Evolutionary conservation across 30 jellyfish, hydroid and myxozoan genomes (phyloP).

Genomic region (Morbakka virulenta): DNA sequence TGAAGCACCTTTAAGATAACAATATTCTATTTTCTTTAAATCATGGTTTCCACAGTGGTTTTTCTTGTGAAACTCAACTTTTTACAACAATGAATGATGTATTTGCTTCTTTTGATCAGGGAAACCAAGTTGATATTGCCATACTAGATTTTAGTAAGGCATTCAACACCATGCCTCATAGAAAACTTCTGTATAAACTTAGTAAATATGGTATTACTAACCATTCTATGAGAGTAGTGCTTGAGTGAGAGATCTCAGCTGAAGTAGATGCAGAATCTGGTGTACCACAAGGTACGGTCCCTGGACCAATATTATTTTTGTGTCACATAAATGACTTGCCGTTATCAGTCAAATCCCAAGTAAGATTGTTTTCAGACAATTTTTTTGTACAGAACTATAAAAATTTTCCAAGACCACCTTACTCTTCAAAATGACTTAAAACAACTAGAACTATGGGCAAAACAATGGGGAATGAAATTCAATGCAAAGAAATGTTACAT

Average conservation of each 20-base stretch:
- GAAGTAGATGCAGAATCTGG: conserved; percentile 41
- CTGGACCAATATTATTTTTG: conserved; percentile 38
- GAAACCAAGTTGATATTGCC: conserved; percentile 22
- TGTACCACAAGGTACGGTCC: conserved; percentile 56
- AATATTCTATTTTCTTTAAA: too few relatives aligned
- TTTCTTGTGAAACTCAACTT: conserved; percentile 59
- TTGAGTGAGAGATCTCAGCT: conserved; percentile 21
- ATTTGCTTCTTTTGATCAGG: conserved; percentile 7
- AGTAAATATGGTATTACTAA: conserved; percentile 14
- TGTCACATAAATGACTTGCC: conserved; percentile 27
- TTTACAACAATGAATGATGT: conserved; percentile 40
- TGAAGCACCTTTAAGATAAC: too few relatives aligned
- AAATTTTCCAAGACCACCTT: too few relatives aligned
- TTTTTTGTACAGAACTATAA: too few relatives aligned
- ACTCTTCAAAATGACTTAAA: too few relatives aligned
- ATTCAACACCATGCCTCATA: conserved; percentile 34
- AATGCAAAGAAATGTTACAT: conserved; percentile 16
- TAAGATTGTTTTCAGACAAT: conserved; percentile 45
- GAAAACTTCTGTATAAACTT: conserved; percentile 18
- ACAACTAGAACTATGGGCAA: too few relatives aligned
- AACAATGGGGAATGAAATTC: conserved; percentile 34
- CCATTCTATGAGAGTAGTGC: conserved; percentile 18
- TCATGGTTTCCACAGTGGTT: too few relatives aligned
- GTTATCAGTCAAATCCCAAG: conserved; percentile 22
- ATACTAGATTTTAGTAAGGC: conserved; percentile 49